These are phyloP conservation scores for Ectobius pallidus DNA, from an alignment of 2,888 invertebrate genomes.

Conservation along the genomic window DNA sequence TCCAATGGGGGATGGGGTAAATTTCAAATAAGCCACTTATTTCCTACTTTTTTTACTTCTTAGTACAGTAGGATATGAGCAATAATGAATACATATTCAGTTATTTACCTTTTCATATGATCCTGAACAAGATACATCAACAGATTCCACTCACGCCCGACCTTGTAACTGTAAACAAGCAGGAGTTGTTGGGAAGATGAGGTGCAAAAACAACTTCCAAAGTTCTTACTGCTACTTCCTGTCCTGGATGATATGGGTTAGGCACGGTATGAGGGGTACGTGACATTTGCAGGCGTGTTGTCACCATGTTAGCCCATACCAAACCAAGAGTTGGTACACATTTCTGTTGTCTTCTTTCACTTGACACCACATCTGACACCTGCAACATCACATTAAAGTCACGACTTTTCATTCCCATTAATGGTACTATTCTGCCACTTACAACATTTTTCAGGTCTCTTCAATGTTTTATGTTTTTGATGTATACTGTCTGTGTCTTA, in stretches of 20 bases:
- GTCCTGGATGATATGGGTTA: constrained; percentile 45
- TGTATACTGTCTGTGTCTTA: too few species aligned
- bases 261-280: constrained; percentile 49
- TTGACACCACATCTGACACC: constrained; percentile 44
- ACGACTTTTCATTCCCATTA: too few species aligned
- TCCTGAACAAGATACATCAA: too few species aligned
- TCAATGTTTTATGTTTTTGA: too few species aligned
- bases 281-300: constrained; percentile 61
- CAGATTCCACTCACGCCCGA: constrained; percentile 52
- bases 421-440: too few species aligned
- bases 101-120: too few species aligned
- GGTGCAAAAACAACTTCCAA: constrained; percentile 65
- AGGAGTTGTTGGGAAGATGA: constrained; percentile 57
- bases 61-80: too few species aligned
- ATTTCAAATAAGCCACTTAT: too few species aligned
- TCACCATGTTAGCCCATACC: constrained; percentile 70
- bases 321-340: constrained; percentile 66
- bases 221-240: constrained; percentile 48
- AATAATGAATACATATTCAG: too few species aligned
- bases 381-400: constrained; percentile 32
- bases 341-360: constrained; percentile 43
- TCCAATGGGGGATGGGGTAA: too few species aligned
- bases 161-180: constrained; percentile 59
- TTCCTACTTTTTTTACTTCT: too few species aligned
- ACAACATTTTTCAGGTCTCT: too few species aligned